Percentiles rank a stretch among this genome's conserved stretches.
phyloP scores from a whole-genome alignment of 2,888 invertebrate genomes.

The Cantharis nigra region DNA sequence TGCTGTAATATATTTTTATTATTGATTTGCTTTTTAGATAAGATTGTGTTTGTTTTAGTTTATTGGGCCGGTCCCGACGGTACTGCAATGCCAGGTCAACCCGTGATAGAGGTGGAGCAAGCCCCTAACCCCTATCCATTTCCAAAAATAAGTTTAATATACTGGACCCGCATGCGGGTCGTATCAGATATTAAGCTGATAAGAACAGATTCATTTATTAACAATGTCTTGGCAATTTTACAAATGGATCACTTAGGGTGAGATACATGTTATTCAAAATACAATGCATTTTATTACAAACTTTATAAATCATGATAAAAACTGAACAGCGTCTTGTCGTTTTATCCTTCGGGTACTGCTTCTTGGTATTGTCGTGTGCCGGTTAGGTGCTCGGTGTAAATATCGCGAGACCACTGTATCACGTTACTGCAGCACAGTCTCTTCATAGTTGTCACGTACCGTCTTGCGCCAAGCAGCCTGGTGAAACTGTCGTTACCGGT shows the following conservation, averaged over 20 bases:
- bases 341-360: no score
- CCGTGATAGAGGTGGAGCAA: slow-evolving; percentile 1
- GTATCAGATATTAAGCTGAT: slow-evolving; percentile 59
- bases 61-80: not conserved
- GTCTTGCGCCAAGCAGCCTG: not conserved
- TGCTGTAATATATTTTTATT: no score
- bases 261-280: no score
- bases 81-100: slow-evolving; percentile 2
- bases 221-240: no score
- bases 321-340: no score
- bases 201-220: no score
- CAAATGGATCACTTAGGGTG: no score
- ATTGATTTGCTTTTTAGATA: no score
- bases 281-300: no score
- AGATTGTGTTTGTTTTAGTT: slow-evolving; percentile 5
- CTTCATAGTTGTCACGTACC: not conserved
- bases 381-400: not conserved
- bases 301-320: no score
- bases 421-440: not conserved
- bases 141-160: slow-evolving; percentile 46
- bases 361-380: not conserved
- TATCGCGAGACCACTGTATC: not conserved
- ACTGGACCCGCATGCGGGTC: slow-evolving; percentile 56
- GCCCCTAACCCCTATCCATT: slow-evolving; percentile 19
- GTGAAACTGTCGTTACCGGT: not conserved